Evolutionary conservation across 2,113 vertebrate species (phyloP).

Genomic region (Lophura nycthemera): DNA sequence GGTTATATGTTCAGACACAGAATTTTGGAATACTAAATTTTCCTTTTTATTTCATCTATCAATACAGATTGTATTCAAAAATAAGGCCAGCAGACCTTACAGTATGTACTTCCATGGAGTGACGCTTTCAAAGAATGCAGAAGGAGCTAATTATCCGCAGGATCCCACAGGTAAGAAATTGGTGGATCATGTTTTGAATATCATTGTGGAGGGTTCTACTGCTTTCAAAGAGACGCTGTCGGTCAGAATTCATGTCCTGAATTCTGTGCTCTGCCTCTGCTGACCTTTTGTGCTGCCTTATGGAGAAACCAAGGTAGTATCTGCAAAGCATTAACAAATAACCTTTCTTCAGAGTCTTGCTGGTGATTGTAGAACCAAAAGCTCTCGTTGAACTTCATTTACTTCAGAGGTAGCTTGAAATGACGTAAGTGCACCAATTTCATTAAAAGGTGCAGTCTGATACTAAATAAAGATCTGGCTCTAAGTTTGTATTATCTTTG

Average conservation of each 20-base stretch:
- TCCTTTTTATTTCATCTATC: background rate
- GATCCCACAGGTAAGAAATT: conserved; percentile 75
- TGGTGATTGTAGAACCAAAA: background rate
- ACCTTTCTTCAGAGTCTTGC: background rate
- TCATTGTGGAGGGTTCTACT: background rate
- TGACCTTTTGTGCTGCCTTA: background rate
- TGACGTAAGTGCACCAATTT: background rate
- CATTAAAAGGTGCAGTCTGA: background rate
- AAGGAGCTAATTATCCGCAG: conserved; percentile 85
- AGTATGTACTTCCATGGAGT: conserved; percentile 98
- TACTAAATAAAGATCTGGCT: background rate
- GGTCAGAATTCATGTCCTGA: background rate
- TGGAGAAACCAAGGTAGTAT: background rate
- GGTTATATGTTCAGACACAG: background rate
- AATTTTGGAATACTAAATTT: background rate
- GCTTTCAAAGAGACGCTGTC: background rate
- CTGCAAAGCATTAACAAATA: background rate
- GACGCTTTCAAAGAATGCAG: conserved; percentile 86
- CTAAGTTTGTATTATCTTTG: background rate
- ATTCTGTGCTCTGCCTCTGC: background rate
- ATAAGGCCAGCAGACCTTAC: conserved; percentile 90
- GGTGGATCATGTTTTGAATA: background rate
- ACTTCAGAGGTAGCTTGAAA: background rate
- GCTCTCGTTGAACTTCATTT: background rate
- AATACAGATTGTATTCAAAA: conserved; percentile 93